phyloP scores from a whole-genome alignment of 2,113 vertebrate genomes.

The Kryptolebias marmoratus region DNA sequence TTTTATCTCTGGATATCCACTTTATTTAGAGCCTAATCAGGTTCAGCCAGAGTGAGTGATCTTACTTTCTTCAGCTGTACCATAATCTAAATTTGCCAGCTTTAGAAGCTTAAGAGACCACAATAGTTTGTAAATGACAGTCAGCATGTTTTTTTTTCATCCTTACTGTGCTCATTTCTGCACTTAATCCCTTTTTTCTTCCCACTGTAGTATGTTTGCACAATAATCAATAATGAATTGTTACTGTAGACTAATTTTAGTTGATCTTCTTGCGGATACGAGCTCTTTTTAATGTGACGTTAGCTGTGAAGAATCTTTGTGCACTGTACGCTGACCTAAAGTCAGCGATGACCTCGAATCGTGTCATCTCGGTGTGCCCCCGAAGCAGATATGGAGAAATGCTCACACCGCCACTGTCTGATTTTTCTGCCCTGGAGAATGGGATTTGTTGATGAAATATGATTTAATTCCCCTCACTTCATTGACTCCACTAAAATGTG shows the following conservation, averaged over 20 bases:
- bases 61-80: slow-evolving; percentile 24
- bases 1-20: slow-evolving; percentile 38
- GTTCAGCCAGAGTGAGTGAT: slow-evolving; percentile 29
- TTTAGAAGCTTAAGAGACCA: slow-evolving; percentile 14
- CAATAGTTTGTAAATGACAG: slow-evolving; percentile 22
- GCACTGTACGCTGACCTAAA: too few species aligned
- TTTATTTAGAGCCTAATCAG: slow-evolving; percentile 38
- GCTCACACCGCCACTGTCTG: slow-evolving; percentile 8
- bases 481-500: slow-evolving; percentile 36
- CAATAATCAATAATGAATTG: not conserved
- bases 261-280: too few species aligned
- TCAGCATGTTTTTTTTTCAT: slow-evolving; percentile 24
- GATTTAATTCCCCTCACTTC: slow-evolving; percentile 35
- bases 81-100: slow-evolving; percentile 13
- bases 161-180: slow-evolving; percentile 2
- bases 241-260: not conserved
- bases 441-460: slow-evolving; percentile 33
- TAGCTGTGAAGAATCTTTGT: too few species aligned
- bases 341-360: too few species aligned
- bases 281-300: too few species aligned
- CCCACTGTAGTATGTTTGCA: not conserved
- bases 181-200: not conserved
- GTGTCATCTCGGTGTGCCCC: not conserved
- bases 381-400: not conserved
- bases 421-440: slow-evolving; percentile 21